Base-by-base conservation (phyloP, 2,113 vertebrate genomes). In the Loxodonta africana region DNA sequence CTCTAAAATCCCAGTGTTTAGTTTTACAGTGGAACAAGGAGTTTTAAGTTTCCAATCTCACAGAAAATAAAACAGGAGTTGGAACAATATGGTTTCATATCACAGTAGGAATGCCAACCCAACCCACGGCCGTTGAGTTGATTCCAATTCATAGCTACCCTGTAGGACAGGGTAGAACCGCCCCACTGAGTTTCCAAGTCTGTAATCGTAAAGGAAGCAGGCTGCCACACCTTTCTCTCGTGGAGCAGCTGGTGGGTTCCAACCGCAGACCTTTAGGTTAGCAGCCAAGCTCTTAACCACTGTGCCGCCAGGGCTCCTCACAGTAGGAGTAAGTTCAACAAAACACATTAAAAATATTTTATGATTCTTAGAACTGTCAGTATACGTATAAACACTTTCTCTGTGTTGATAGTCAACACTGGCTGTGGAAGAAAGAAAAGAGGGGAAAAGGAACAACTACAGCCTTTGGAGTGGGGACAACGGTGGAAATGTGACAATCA, bases 261-360 rank as follows among this genome's bases (percentile, higher is more conserved):
- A 48, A 48, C 48, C 10, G 48, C 48, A 7, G 5, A 48, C 48
- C 48, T 48, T 48, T 7, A 7, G 10, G 48, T 48, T 48, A 48
- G 48, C 48, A 48, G 48, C 48, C 48, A 48, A 48, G 48, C 48
- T 48, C 48, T 48, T 48, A 48, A 48, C 48, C 48, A 48, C 37
- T 37, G 37, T 37, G 37, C 37, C 37, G 37, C 48, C 48, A 48
- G 48, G 48, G 48, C 48, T 48, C 48, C 48, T 48, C 48, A 48
- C 48, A 48, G 53, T 28, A 85, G 74, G 76, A 74, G 83, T 78
- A 89, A 60, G 33, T 53, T 94, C 44, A 86, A 80, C n/a, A 78
- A 94, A 90, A 86, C 37, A 83, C 33, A 62, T 83, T 83, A 83
- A 80, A 86, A 82, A 63, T 90, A 82, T 74, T 87, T 88, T 62